Evolutionary conservation across 2,888 invertebrate genomes (phyloP).

Genomic region (Tridacna crocea): DNA sequence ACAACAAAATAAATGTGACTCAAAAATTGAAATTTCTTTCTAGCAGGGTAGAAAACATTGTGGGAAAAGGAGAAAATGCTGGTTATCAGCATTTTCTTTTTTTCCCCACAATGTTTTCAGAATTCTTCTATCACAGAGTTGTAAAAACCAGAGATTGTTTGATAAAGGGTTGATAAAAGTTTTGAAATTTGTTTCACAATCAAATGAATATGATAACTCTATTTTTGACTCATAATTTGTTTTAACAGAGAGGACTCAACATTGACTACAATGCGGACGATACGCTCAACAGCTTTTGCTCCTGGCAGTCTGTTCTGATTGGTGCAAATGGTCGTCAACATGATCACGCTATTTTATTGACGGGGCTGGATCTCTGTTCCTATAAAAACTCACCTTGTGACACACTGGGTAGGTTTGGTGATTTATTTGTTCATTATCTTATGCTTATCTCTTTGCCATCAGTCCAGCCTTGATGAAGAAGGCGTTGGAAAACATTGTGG

Average conservation of each 20-base stretch:
- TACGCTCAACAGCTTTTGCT: slow-evolving; percentile 81
- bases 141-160: too few relatives aligned
- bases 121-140: too few relatives aligned
- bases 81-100: too few relatives aligned
- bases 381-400: slow-evolving; percentile 82
- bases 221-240: background rate
- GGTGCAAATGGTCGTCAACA: slow-evolving; percentile 78
- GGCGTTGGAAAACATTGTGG: too few relatives aligned
- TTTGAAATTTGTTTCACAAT: too few relatives aligned
- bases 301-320: slow-evolving; percentile 81
- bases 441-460: background rate
- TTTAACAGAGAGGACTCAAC: slow-evolving; percentile 76
- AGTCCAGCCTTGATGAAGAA: background rate
- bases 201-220: too few relatives aligned
- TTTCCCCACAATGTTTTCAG: too few relatives aligned
- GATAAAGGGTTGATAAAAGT: too few relatives aligned
- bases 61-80: too few relatives aligned
- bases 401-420: slow-evolving; percentile 76
- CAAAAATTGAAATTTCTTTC: too few relatives aligned
- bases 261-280: slow-evolving; percentile 80
- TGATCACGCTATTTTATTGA: slow-evolving; percentile 82
- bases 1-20: too few relatives aligned
- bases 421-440: background rate
- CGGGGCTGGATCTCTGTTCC: slow-evolving; percentile 81
- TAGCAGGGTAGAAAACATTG: too few relatives aligned